A percentile compares a stretch with the other conserved stretches of the same genome.
Conservation (phyloP, 2,888 invertebrate genomes). For the Leptopilina drosophilae region DNA sequence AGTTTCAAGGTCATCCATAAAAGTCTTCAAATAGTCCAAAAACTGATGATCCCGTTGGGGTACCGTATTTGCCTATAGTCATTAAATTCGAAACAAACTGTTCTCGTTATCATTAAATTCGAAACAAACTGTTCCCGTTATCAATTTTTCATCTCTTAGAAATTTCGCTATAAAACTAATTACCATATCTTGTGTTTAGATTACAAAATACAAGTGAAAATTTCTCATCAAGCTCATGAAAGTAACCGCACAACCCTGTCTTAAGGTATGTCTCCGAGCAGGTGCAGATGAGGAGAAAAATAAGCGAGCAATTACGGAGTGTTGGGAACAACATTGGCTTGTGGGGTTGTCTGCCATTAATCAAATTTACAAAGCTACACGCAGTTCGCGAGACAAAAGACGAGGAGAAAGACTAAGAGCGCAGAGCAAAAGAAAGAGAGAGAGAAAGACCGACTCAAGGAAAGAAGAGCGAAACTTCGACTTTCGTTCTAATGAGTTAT, state of each 20-base stretch:
- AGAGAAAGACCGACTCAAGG: conserved; percentile 13
- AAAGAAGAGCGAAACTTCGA: conserved; percentile 25
- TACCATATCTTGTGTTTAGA: no score
- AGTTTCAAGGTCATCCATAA: no score
- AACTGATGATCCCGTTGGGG: no score
- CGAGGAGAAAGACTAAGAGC: conserved; percentile 24
- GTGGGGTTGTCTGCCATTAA: conserved; percentile 52
- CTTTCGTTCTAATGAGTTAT: conserved; percentile 37
- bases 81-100: no score
- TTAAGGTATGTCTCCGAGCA: conserved; percentile 7
- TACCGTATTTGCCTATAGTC: no score
- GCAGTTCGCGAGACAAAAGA: conserved; percentile 32
- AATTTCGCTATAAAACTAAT: no score
- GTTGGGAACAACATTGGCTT: conserved; percentile 49
- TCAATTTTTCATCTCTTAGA: background rate
- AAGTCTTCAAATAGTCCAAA: no score
- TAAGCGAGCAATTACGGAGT: conserved; percentile 55
- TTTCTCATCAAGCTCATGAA: no score
- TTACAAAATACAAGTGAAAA: no score
- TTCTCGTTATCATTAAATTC: no score
- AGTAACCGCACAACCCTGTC: background rate
- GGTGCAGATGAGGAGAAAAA: conserved; percentile 44
- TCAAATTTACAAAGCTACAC: conserved; percentile 54
- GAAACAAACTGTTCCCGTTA: no score
- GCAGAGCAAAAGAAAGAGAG: conserved; percentile 13